A percentile compares a stretch with the other conserved stretches of the same genome.
phyloP scores from a whole-genome alignment of 2,888 invertebrate genomes.

The Scaptomyza reducta region DNA sequence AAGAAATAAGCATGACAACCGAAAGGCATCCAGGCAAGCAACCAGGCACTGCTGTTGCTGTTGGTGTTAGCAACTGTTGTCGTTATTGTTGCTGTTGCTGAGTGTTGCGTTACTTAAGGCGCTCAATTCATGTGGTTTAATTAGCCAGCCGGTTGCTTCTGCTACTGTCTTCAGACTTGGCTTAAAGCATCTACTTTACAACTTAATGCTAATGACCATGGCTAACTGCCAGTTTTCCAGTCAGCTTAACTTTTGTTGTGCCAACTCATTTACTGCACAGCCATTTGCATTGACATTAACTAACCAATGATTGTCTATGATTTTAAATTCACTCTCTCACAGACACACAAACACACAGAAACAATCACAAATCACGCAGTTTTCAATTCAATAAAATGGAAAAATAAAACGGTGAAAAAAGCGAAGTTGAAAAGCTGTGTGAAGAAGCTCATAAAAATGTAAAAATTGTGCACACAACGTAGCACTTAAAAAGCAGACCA shows the following conservation, averaged over 20 bases:
- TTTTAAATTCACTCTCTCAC: background rate
- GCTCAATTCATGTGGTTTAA: constrained; percentile 65
- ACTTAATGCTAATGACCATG: constrained; percentile 56
- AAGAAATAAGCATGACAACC: constrained; percentile 73
- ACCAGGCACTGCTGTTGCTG: constrained; percentile 31
- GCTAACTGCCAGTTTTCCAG: constrained; percentile 58
- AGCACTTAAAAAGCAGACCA: constrained; percentile 74
- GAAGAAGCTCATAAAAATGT: constrained; percentile 71
- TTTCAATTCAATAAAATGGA: constrained; percentile 69
- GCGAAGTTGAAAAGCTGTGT: constrained; percentile 34
- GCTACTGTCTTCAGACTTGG: constrained; percentile 9
- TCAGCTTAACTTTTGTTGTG: constrained; percentile 15
- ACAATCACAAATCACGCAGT: constrained; percentile 29
- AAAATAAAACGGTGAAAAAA: constrained; percentile 46
- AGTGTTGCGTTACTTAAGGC: constrained; percentile 70
- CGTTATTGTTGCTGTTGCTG: constrained; percentile 26
- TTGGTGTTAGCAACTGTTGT: constrained; percentile 21
- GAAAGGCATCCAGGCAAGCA: constrained; percentile 4
- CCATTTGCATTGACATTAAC: constrained; percentile 41
- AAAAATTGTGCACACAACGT: constrained; percentile 55
- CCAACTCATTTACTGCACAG: constrained; percentile 13
- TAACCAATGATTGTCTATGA: constrained; percentile 11
- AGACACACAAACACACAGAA: background rate
- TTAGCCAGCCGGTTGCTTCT: constrained; percentile 48
- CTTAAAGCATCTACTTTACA: constrained; percentile 51